Conservation (phyloP, 2,888 invertebrate genomes). For the Epistrophe eligans region DNA sequence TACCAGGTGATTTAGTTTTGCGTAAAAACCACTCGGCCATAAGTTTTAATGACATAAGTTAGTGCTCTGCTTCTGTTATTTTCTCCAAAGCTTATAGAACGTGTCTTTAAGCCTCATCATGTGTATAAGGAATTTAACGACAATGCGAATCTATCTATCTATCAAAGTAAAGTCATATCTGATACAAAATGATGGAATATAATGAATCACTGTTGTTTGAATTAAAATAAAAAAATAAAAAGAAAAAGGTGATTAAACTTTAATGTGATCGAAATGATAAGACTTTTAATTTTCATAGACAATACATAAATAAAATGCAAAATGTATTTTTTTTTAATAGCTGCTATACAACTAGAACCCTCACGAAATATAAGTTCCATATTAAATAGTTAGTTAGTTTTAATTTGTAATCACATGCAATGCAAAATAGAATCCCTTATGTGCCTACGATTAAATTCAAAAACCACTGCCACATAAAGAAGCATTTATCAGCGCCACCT, state of each 20-base stretch:
- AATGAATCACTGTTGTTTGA: not conserved
- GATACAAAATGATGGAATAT: no score
- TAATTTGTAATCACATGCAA: slow-evolving; percentile 59
- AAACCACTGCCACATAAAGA: slow-evolving; percentile 29
- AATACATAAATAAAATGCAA: no score
- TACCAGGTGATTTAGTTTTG: no score
- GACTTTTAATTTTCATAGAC: not conserved
- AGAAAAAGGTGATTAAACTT: slow-evolving; percentile 2
- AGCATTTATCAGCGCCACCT: slow-evolving; percentile 72
- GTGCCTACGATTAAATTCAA: slow-evolving; percentile 37
- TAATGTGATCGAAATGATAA: slow-evolving; percentile 44
- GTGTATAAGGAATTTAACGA: no score
- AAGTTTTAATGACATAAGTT: no score
- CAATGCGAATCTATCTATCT: no score
- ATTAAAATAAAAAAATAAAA: not conserved
- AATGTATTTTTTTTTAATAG: not conserved
- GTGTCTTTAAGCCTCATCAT: no score
- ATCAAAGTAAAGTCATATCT: no score
- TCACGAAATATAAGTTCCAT: slow-evolving; percentile 22
- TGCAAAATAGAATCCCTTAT: slow-evolving; percentile 23
- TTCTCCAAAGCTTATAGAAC: no score
- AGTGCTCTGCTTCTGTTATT: no score
- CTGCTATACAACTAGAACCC: slow-evolving; percentile 6
- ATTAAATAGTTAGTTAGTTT: slow-evolving; percentile 33
- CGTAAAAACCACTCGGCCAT: no score